Evolutionary conservation across 2,888 invertebrate genomes (phyloP), one percentile per base, ranked within the genome.

Genomic region (Platycheirus albimanus): DNA sequence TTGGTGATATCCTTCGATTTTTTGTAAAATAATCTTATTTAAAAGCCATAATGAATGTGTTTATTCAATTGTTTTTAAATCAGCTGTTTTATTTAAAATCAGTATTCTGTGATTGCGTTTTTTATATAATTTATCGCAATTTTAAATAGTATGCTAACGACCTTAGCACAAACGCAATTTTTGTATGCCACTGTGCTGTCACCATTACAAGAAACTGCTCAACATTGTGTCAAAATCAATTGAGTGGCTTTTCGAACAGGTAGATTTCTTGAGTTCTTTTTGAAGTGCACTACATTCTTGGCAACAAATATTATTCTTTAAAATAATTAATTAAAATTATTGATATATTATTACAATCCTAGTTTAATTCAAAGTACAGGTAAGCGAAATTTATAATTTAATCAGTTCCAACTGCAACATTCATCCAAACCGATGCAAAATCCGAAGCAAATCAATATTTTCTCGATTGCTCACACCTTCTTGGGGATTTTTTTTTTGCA

Each of bases 221-320:
- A n/a, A 54, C 6, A 19, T 41, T 13, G 47, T 43, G 81, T 81
- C 81, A 77, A 67, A 76, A 77, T 54, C 36, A 67, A 67, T 72
- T 71, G 77, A 77, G 71, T 67, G 71, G 15, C 20, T 30, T 52
- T 52, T 7, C 28, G 20, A 1, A n/a, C n/a, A 41, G n/a, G 20
- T 20, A 38, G 7, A 20, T 28, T 45, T 41, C 1, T 45, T 19
- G 61, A 63, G 63, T 47, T 28, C n/a, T 30, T 45, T 33, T 30
- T 5, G 13, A 24, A 15, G 33, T 41, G 13, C 13, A 15, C 15
- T 5, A 24, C 24, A 24, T 24, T 6, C n/a, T n/a, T n/a, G n/a
- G n/a, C n/a, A n/a, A n/a, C n/a, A n/a, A 24, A 6, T 24, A 4
- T 24, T 24, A 3, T 6, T 4, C 3, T 24, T 24, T 4, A 11